Evolutionary conservation across 2,888 invertebrate species (phyloP), one percentile per base, ranked within the genome.

Genomic region (Euphydryas editha): DNA sequence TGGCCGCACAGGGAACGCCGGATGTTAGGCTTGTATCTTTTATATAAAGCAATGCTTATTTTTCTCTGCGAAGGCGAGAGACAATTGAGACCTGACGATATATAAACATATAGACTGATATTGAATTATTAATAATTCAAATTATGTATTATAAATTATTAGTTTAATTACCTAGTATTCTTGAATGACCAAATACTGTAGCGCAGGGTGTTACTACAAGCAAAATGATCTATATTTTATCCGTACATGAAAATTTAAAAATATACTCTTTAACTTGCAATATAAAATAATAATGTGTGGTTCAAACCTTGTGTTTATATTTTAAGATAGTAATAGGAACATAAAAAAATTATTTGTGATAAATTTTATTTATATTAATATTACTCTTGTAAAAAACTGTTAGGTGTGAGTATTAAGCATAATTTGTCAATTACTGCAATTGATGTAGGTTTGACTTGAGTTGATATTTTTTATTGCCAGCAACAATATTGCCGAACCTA

Each of bases 31-130:
- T 94, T 96, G 61, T 96, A 95, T 74, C 90, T 98, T 13, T 88
- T 99, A 13, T 95, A 95, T 76, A 97, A 96, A 85, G 96, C 98
- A 0, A 94, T 97, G 94, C 92, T 95, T 75, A 97, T 98, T 70
- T 96, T 97, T 81, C 85, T 98, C 67, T 94, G 95, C 58, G 98
- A 98, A 83, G 98, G 98, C 0, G 98, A 98, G 83, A 93, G 98
- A 46, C 98, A 98, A 81, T 88, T 98, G 62, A 94, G 95, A 75
- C 97, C 98, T 18, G 94, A 94, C 68, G 96, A 97, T 88, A 94
- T 66, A 55, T 95, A 74, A 93, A 89, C 78, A 94, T 66, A 55
- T 95, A 74, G 93, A 89, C 78, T 90, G 81, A 86, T 64, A n/a
- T 59, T 69, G 60, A 58, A 60, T 69, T 57, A 62, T 64, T 59